Percentiles rank a stretch among this genome's conserved stretches.
Evolutionary conservation across 2,113 vertebrate species (phyloP).

Genomic region (Xerus inauris): DNA sequence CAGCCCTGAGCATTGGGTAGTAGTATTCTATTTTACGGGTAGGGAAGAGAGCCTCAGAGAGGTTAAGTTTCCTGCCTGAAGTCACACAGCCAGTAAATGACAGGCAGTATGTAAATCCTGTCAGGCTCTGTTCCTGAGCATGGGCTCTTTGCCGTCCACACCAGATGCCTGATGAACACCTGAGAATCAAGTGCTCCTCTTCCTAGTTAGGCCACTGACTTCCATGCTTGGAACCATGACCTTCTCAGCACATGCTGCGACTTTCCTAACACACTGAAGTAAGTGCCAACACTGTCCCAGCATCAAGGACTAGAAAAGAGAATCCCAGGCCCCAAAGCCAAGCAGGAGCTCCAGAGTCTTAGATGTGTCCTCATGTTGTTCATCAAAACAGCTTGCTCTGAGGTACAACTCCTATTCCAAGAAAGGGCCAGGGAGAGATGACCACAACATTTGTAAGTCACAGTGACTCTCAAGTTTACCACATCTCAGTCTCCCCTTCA

Average conservation of each 20-base stretch:
- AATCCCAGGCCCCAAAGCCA: background rate
- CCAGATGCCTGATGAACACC: background rate
- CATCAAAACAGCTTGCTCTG: slow-evolving; percentile 39
- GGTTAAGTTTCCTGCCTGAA: background rate
- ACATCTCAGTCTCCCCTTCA: background rate
- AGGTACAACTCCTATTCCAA: background rate
- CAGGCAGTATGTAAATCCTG: background rate
- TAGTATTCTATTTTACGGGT: background rate
- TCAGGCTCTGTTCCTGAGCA: background rate
- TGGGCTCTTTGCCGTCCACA: background rate
- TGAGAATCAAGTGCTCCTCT: background rate
- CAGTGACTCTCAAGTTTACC: background rate
- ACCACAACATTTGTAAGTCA: slow-evolving; percentile 30
- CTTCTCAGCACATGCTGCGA: background rate
- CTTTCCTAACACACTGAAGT: background rate
- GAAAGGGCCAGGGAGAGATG: background rate
- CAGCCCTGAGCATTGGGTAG: background rate
- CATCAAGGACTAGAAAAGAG: background rate
- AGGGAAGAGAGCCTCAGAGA: background rate
- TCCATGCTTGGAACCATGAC: background rate
- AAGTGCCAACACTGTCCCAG: background rate
- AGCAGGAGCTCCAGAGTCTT: background rate
- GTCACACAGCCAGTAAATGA: background rate
- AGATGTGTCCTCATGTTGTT: background rate
- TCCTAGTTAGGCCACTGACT: background rate